Percentiles rank a stretch among this genome's conserved stretches.
phyloP scores from a whole-genome alignment of 2,888 invertebrate genomes.

The Brachypterus glaber region DNA sequence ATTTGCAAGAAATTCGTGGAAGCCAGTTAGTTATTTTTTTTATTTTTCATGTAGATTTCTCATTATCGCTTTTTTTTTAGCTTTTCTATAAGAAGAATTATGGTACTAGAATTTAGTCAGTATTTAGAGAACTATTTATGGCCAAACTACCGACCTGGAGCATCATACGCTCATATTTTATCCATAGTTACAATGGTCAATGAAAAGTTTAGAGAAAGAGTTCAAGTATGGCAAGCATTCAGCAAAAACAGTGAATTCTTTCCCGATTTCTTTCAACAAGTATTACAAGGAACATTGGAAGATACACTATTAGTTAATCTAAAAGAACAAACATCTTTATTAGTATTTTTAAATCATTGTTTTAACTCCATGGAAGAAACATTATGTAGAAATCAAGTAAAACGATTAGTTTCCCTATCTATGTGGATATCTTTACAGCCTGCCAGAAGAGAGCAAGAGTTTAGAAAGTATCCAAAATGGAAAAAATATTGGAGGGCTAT shows the following conservation, averaged over 20 bases:
- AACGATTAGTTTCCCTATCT: conserved; percentile 80
- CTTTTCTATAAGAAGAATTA: conserved; percentile 77
- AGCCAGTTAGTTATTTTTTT: conserved; percentile 52
- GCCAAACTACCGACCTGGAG: conserved; percentile 82
- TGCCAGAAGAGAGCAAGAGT: conserved; percentile 75
- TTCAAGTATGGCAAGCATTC: conserved; percentile 92
- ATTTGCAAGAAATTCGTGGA: conserved; percentile 74
- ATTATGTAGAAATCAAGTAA: conserved; percentile 81
- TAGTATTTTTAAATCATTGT: conserved; percentile 91
- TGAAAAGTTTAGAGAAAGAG: conserved; percentile 95
- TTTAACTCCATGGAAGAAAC: conserved; percentile 97
- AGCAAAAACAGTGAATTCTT: conserved; percentile 68
- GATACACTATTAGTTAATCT: conserved; percentile 46
- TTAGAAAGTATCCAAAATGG: conserved; percentile 80
- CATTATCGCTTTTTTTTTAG: conserved; percentile 30
- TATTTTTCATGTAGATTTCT: conserved; percentile 6
- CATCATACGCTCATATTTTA: conserved; percentile 82
- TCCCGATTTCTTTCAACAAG: conserved; percentile 72
- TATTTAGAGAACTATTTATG: conserved; percentile 95
- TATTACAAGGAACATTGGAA: conserved; percentile 63
- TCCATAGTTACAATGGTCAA: conserved; percentile 98
- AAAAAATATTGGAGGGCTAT: conserved; percentile 85
- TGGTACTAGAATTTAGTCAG: conserved; percentile 95
- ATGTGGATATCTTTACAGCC: conserved; percentile 89
- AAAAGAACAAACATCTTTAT: conserved; percentile 75